Conservation (phyloP, 2,113 vertebrate species). For the Octodon degus region DNA sequence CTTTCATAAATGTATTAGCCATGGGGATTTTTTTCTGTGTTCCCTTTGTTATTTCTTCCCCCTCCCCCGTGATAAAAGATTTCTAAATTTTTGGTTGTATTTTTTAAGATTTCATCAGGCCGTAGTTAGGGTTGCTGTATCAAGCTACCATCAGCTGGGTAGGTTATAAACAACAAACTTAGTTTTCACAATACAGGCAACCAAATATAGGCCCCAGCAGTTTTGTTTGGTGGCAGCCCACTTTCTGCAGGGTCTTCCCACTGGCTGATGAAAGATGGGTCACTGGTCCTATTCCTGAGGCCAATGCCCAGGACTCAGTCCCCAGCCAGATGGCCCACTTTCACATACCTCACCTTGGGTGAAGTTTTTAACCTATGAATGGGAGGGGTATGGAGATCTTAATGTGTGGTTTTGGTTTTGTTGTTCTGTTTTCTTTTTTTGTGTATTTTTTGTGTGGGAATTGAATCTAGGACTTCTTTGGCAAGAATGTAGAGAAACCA, state of each 20-base stretch:
- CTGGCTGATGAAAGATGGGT: not conserved
- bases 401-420: not conserved
- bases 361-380: not conserved
- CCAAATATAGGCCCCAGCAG: not conserved
- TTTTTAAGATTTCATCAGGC: not conserved
- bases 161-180: not conserved
- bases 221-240: not conserved
- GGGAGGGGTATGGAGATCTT: too few species aligned
- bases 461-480: not conserved
- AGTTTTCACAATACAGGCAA: not conserved
- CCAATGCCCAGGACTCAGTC: not conserved
- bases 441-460: not conserved
- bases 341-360: not conserved
- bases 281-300: not conserved
- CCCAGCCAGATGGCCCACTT: too few species aligned
- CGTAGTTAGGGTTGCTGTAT: not conserved
- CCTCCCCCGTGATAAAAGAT: not conserved
- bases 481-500: not conserved
- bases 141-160: not conserved
- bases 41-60: not conserved
- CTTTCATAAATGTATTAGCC: not conserved
- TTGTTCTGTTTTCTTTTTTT: not conserved
- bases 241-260: not conserved
- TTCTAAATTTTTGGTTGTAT: slow-evolving; percentile 6
- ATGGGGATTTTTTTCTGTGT: slow-evolving; percentile 27